These are phyloP conservation scores for Glomeris maerens DNA, from an alignment of 1,140 invertebrate species.

Conservation along the genomic window DNA sequence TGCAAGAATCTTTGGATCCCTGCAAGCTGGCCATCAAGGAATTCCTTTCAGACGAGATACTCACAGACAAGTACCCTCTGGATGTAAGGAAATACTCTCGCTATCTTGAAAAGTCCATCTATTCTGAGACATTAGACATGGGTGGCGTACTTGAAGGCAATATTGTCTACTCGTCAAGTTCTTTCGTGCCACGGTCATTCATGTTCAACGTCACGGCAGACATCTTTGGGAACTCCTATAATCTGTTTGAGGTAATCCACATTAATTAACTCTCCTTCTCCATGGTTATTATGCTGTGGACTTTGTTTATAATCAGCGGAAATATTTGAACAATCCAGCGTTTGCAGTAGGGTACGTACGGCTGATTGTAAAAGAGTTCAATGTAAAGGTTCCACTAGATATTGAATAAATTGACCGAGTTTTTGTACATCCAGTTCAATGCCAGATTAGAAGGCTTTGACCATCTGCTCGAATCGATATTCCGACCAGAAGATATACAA, in stretches of 20 bases:
- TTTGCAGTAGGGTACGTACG: no score
- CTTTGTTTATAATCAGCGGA: no score
- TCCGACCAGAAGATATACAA: conserved; percentile 50
- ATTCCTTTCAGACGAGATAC: conserved; percentile 53
- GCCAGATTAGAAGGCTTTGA: conserved; percentile 71
- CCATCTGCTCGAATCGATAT: conserved; percentile 59
- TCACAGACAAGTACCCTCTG: conserved; percentile 56
- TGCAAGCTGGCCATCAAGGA: conserved; percentile 44
- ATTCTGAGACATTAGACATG: conserved; percentile 70
- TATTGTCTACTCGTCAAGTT: conserved; percentile 73
- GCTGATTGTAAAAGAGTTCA: no score
- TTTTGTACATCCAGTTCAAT: conserved; percentile 33
- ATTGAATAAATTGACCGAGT: no score
- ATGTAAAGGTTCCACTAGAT: no score
- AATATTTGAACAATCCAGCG: no score
- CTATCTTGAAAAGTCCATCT: conserved; percentile 74
- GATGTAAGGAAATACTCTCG: conserved; percentile 76
- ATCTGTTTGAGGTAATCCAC: conserved; percentile 52
- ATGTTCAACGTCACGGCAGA: conserved; percentile 72
- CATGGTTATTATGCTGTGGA: no score
- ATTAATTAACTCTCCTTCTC: no score
- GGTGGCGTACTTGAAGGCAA: conserved; percentile 61
- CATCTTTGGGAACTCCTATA: conserved; percentile 78
- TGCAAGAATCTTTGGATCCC: conserved; percentile 67
- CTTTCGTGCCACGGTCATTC: conserved; percentile 67